Evolutionary conservation across 2,888 invertebrate genomes (phyloP), one percentile per base, ranked within the genome.

Genomic region (Geophilus truncorum): DNA sequence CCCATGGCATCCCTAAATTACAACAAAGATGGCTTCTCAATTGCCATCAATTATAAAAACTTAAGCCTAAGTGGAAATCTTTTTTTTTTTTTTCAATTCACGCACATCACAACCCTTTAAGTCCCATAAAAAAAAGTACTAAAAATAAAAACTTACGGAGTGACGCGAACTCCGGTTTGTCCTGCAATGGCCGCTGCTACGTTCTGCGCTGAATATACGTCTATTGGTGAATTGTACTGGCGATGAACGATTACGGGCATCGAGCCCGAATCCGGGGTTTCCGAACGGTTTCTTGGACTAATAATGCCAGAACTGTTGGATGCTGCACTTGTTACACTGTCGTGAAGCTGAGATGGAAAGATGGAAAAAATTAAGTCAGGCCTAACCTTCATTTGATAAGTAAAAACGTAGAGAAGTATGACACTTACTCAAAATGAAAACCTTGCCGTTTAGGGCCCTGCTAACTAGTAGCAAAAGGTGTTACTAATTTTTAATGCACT

Each of bases 191-290:
- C 92, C 87, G 93, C 94, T 87, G 93, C 91, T 84, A 95, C 92
- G 87, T 93, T 92, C 86, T 92, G 90, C 85, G 92, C 92, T 45
- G 94, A 94, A 88, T 95, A 95, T 81, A 95, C 89, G 86, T 93
- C 93, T 85, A 95, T 93, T 83, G 95, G 94, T 84, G 94, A 93
- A 89, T 95, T 95, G 90, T 94, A 95, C 89, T 95, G 94, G 88
- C 93, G 94, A 90, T 94, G 94, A 84, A 94, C 93, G 88, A 94
- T 89, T 87, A 89, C 90, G n/a, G 80, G 79, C 25, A 81, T 79
- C 76, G 79, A 78, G 30, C 80, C 62, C 30, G 82, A 83, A 12
- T 82, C 83, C 7, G 82, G 82, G 5, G 82, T 82, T 21, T 45
- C 80, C 28, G 80, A 80, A 21, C 82, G 81, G 18, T 80, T 57